Percentiles rank a stretch among this genome's conserved stretches.
Conservation (phyloP, 2,888 invertebrate genomes). For the Fragum sueziense region DNA sequence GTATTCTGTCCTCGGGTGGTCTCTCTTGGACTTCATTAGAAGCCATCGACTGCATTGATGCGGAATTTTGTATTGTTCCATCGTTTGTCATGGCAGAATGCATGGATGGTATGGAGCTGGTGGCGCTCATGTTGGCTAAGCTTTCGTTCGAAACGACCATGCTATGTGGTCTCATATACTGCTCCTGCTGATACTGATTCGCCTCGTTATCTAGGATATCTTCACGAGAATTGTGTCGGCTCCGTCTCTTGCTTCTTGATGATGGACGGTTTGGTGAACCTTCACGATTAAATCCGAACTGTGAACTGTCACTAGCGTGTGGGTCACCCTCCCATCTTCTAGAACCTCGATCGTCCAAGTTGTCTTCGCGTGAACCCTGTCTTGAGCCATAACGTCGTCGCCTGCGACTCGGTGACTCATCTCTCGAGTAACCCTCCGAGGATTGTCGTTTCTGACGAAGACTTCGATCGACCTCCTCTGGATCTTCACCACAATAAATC, state of each 20-base stretch:
- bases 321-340: constrained; percentile 61
- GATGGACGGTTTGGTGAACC: constrained; percentile 73
- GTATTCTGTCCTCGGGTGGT: constrained; percentile 50
- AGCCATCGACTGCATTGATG: constrained; percentile 58
- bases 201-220: constrained; percentile 68
- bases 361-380: constrained; percentile 70
- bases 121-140: constrained; percentile 65
- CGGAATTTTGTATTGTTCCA: constrained; percentile 59
- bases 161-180: constrained; percentile 67
- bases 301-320: constrained; percentile 68
- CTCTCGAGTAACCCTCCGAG: constrained; percentile 71
- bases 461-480: constrained; percentile 39
- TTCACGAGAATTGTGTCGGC: constrained; percentile 71
- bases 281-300: constrained; percentile 73
- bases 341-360: constrained; percentile 69
- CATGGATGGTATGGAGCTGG: constrained; percentile 65
- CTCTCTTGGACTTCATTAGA: constrained; percentile 65
- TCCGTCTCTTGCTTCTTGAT: constrained; percentile 54
- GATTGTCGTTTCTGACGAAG: constrained; percentile 52
- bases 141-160: constrained; percentile 71
- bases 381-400: constrained; percentile 65
- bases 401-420: constrained; percentile 71
- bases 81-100: constrained; percentile 67
- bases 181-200: constrained; percentile 34
- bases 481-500: constrained; percentile 56